A percentile compares a stretch with the other conserved stretches of the same genome.
Evolutionary conservation across 2,797 vertebrate species (phyloP).

Genomic region (Dermochelys coriacea): DNA sequence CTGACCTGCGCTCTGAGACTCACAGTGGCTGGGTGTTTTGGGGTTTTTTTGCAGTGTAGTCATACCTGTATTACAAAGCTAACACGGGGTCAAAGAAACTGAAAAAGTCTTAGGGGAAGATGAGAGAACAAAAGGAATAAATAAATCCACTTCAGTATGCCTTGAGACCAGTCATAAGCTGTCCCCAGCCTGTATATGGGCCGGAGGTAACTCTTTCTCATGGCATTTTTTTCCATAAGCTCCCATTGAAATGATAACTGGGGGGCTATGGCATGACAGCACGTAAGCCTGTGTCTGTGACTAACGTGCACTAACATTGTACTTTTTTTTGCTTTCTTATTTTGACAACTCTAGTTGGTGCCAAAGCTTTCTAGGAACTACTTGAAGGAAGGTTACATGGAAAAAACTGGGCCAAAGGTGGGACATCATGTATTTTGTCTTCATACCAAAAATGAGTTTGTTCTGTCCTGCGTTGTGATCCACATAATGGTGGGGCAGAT

Average conservation of each 20-base stretch:
- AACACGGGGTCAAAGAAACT: neutral
- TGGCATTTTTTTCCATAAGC: neutral
- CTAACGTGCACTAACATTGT: neutral
- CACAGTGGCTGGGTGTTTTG: neutral
- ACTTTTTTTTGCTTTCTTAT: neutral
- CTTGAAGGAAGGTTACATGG: conserved; percentile 98
- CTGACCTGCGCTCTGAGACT: neutral
- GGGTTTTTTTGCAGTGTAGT: neutral
- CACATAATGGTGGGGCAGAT: neutral
- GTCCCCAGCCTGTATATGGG: fast-evolving
- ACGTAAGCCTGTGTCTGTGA: fast-evolving
- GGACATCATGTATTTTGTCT: neutral
- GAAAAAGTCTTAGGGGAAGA: neutral
- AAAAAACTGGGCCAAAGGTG: conserved; percentile 98
- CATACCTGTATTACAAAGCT: neutral
- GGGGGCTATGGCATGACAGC: neutral
- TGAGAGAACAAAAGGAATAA: neutral
- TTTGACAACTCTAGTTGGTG: conserved; percentile 85
- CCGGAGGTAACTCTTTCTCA: fast-evolving
- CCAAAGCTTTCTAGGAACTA: conserved; percentile 98
- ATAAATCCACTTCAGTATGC: neutral
- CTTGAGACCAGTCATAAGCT: neutral
- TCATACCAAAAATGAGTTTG: fast-evolving
- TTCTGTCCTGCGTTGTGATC: neutral
- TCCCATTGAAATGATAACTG: neutral